phyloP scores from a whole-genome alignment of 92 coral and sea anemone genomes.

The Paragorgia papillata region DNA sequence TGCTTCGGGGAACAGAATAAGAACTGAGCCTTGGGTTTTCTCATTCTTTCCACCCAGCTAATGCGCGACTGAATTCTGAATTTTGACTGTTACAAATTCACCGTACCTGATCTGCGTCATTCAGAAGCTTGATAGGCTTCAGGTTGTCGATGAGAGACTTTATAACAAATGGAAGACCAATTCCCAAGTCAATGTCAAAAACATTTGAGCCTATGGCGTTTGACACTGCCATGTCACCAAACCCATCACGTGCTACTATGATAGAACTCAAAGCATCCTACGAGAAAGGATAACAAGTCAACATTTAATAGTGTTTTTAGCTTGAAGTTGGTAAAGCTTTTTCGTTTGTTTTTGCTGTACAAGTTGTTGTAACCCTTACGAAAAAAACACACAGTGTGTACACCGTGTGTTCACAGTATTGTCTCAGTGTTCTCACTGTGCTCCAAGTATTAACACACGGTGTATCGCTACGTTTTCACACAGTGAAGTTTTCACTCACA shows the following conservation, averaged over 20 bases:
- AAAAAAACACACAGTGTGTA: too few relatives aligned
- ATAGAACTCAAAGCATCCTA: constrained; percentile 97
- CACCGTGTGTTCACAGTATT: too few relatives aligned
- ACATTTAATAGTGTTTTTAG: not conserved
- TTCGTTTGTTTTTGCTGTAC: too few relatives aligned
- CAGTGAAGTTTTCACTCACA: too few relatives aligned
- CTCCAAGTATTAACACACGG: too few relatives aligned
- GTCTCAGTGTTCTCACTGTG: too few relatives aligned
- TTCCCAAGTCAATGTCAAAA: constrained; percentile 96
- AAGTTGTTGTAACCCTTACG: not conserved
- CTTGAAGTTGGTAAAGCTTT: too few relatives aligned
- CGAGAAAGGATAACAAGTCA: not conserved
- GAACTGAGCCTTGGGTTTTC: too few relatives aligned
- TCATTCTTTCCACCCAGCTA: too few relatives aligned
- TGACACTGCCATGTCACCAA: constrained; percentile 99
- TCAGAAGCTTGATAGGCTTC: constrained; percentile 78
- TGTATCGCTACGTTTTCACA: too few relatives aligned
- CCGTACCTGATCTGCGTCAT: constrained; percentile 74
- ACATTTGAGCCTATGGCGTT: constrained; percentile 99
- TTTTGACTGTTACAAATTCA: not conserved
- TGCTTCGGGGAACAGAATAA: too few relatives aligned
- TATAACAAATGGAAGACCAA: constrained; percentile 94
- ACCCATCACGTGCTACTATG: constrained; percentile 98
- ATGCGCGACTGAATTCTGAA: too few relatives aligned
- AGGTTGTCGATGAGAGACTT: constrained; percentile 74